These are phyloP conservation scores for Trichonephila inaurata DNA, from an alignment of 1,140 invertebrate genomes.

Conservation along the genomic window DNA sequence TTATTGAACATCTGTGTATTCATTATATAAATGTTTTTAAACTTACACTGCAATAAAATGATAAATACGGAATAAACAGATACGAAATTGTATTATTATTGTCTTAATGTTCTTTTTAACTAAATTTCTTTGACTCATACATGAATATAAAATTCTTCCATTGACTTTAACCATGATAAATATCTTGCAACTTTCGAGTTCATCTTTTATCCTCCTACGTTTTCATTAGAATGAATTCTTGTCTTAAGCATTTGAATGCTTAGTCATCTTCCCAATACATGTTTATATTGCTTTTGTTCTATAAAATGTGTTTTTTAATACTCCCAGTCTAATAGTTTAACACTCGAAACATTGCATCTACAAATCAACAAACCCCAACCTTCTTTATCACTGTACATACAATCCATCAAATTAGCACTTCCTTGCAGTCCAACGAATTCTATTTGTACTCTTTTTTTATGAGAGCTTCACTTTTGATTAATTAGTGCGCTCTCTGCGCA, in stretches of 20 bases:
- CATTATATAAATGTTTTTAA: too few species aligned
- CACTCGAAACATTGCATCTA: background rate
- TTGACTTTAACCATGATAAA: too few species aligned
- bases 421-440: slow-evolving; percentile 9
- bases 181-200: too few species aligned
- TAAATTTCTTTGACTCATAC: too few species aligned
- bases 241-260: background rate
- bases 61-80: too few species aligned
- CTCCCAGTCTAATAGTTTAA: background rate
- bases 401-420: slow-evolving; percentile 41
- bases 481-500: background rate
- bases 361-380: background rate
- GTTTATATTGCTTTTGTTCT: background rate
- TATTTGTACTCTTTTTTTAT: background rate
- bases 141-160: too few species aligned
- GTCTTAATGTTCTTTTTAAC: too few species aligned
- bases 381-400: background rate
- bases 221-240: too few species aligned
- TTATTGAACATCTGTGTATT: too few species aligned
- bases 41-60: too few species aligned
- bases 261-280: background rate
- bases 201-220: too few species aligned
- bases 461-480: slow-evolving; percentile 23
- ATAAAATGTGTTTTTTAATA: background rate
- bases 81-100: too few species aligned